Evolutionary conservation across 2,797 vertebrate genomes (phyloP).

Genomic region (Peromyscus melanophrys): DNA sequence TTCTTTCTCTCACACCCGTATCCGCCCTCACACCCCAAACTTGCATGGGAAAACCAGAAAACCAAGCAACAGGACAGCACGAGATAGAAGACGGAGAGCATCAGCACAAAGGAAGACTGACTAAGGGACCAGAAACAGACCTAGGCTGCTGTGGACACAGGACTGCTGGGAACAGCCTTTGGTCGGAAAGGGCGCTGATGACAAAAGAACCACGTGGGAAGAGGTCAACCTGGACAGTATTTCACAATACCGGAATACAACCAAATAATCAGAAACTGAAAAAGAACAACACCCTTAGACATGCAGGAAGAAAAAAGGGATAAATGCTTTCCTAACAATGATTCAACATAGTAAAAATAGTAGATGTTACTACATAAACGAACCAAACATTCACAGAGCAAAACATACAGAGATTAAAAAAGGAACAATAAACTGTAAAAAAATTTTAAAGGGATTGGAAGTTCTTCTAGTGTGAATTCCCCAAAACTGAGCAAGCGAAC

Average conservation of each 20-base stretch:
- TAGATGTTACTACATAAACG: neutral
- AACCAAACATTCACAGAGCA: neutral
- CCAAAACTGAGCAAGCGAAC: neutral
- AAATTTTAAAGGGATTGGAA: neutral
- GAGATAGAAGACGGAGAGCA: accelerated
- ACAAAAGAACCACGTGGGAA: neutral
- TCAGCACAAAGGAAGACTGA: neutral
- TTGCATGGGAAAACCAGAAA: neutral
- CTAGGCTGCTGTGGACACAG: neutral
- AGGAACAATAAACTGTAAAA: neutral
- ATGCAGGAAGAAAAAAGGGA: neutral
- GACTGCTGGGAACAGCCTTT: neutral
- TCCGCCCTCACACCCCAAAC: neutral
- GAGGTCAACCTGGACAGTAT: too few relatives aligned
- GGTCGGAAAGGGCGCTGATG: neutral
- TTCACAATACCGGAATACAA: neutral
- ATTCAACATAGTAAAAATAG: neutral
- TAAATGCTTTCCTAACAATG: neutral
- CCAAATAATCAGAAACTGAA: neutral
- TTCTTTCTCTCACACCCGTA: too few relatives aligned
- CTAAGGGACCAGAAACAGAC: neutral
- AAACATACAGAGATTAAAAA: neutral
- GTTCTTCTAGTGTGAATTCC: neutral
- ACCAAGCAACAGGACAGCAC: neutral
- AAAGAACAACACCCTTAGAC: accelerated